phyloP scores from a whole-genome alignment of 2,113 vertebrate species.

The Oryctolagus cuniculus region mOryCun1.1 NC_091450.1:17225501-17226000 shows the following conservation, averaged over 20 bases:
- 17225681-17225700: neutral
- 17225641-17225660: neutral
- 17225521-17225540: slow-evolving; percentile 77
- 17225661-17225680: neutral
- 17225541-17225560: slow-evolving; percentile 76
- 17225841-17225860: too few relatives aligned
- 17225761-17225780: too few relatives aligned
- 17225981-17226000: too few relatives aligned
- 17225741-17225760: neutral
- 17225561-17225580: neutral
- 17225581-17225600: slow-evolving; percentile 9
- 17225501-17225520: slow-evolving; percentile 67
- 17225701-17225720: neutral
- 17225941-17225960: too few relatives aligned
- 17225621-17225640: neutral
- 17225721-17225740: neutral
- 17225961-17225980: too few relatives aligned
- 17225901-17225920: too few relatives aligned
- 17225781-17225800: too few relatives aligned
- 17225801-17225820: too few relatives aligned
- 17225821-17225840: too few relatives aligned
- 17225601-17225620: neutral
- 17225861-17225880: too few relatives aligned
- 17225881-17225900: too few relatives aligned
- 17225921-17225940: too few relatives aligned